Evolutionary conservation across 2,797 vertebrate species (phyloP), one percentile per base, ranked within the genome.

Genomic region (Gorsachius magnificus): DNA sequence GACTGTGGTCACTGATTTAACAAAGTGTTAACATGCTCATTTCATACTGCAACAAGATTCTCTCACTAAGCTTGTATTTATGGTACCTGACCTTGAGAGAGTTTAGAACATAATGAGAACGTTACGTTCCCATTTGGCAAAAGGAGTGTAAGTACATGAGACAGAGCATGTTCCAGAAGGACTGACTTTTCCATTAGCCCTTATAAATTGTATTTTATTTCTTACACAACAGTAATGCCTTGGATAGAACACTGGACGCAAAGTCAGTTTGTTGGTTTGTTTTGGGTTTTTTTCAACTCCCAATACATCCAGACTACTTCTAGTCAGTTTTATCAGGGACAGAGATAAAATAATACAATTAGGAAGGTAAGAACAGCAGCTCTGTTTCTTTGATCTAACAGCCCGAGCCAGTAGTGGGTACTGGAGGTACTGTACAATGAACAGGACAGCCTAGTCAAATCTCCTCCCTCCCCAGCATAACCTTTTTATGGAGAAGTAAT

Each of bases 261-360:
- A 83, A 68, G 9, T 68, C 35, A 50, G 13, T 4, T 51, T 77
- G 31, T 21, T 69, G 25, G 11, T 61, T 65, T 38, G 24, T 41
- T 41, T 41, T 3, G 1, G 1, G 1, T 0, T 21, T 57, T 72
- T 80, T 75, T 21, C 6, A 7, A 38, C 3, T 43, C 24, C 9
- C 4, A 50, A 1, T 53, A 20, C 45, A 66, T 48, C 10, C 45
- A 76, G 35, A 46, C 13, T 78, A 14, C 20, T 89, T 3, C 0
- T 61, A 57, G 5, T 20, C 38, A 71, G 41, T 12, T 91, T 70
- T 85, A 19, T 33, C 48, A 70, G 29, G 25, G 36, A 77, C 33
- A 71, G 56, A 93, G 31, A 35, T 22, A 5, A 36, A 1, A 3
- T 3, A 35, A 17, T 9, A 68, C 19, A 51, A 45, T 46, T 63